Conservation (phyloP, 2,888 invertebrate species). For the Polylopha cassiicola region DNA sequence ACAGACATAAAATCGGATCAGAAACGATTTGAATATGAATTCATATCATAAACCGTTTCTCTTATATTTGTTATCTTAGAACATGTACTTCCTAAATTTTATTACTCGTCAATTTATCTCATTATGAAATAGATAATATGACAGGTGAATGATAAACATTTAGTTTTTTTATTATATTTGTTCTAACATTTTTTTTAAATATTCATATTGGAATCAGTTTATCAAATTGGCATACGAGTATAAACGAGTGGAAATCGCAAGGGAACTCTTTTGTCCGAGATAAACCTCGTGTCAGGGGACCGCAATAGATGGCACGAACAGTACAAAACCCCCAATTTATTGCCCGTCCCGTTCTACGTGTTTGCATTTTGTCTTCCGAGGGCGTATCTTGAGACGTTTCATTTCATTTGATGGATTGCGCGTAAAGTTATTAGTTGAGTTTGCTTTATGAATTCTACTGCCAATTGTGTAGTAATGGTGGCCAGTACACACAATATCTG, state of each 20-base stretch:
- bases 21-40: conserved; percentile 1
- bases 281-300: background rate
- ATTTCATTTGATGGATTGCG: conserved; percentile 49
- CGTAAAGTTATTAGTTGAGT: conserved; percentile 47
- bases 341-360: conserved; percentile 9
- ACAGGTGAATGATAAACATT: too few species aligned
- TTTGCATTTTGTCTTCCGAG: conserved; percentile 13
- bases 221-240: too few species aligned
- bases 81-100: too few species aligned
- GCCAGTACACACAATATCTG: too few species aligned
- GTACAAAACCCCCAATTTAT: conserved; percentile 18
- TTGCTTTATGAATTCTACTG: conserved; percentile 30
- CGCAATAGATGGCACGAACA: conserved; percentile 13
- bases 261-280: background rate
- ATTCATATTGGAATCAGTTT: too few species aligned
- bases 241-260: too few species aligned
- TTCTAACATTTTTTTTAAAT: too few species aligned
- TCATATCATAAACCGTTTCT: background rate
- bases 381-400: conserved; percentile 36
- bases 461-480: too few species aligned
- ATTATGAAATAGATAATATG: too few species aligned
- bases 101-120: too few species aligned
- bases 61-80: background rate
- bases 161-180: too few species aligned
- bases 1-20: conserved; percentile 12